phyloP scores from a whole-genome alignment of 2,888 invertebrate species.

The Pseudanteris insignis region DNA sequence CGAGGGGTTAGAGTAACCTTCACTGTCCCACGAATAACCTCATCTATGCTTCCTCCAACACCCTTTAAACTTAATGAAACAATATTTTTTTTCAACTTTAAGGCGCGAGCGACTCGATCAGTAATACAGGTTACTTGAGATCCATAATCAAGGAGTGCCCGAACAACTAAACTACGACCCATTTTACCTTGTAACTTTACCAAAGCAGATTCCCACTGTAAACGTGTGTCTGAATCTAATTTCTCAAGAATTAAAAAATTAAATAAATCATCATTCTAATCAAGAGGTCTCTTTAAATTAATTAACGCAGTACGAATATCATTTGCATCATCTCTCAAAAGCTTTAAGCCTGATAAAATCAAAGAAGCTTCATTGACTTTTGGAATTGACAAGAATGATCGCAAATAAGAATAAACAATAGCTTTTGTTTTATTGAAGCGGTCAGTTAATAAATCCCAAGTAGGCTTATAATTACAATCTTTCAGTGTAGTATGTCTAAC shows the following conservation, averaged over 20 bases:
- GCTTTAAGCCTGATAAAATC: not conserved
- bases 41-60: not conserved
- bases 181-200: not conserved
- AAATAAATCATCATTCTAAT: not conserved
- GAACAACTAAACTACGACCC: slow-evolving; percentile 2
- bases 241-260: not conserved
- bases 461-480: slow-evolving; percentile 1
- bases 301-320: not conserved
- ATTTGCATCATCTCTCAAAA: not conserved
- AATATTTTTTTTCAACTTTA: not conserved
- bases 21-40: not conserved
- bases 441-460: not conserved
- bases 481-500: slow-evolving; percentile 6
- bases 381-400: not conserved
- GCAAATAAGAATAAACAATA: slow-evolving; percentile 3
- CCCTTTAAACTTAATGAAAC: not conserved
- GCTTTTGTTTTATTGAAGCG: slow-evolving; percentile 2
- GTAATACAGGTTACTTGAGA: slow-evolving; percentile 12
- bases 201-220: slow-evolving; percentile 3
- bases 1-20: not conserved
- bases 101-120: not conserved
- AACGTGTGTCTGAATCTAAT: not conserved
- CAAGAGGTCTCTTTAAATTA: not conserved
- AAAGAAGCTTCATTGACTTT: not conserved
- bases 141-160: slow-evolving; percentile 12